Conservation (phyloP, 2,113 vertebrate genomes). For the Erythrolamprus reginae region DNA sequence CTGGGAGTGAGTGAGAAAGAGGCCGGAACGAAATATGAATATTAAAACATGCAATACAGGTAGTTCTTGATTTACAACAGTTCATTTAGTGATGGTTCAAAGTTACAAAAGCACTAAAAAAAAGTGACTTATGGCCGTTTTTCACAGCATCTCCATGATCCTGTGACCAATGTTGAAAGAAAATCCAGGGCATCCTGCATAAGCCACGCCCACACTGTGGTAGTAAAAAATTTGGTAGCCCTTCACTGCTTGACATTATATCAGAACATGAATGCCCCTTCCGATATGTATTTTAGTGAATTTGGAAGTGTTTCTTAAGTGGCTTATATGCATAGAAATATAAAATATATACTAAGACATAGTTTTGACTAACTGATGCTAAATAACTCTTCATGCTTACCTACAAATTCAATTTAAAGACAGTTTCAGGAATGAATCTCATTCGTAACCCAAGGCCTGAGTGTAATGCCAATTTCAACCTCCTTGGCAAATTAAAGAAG, state of each 20-base stretch:
- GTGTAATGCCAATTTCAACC: neutral
- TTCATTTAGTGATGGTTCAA: neutral
- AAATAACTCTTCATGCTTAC: neutral
- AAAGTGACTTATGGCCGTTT: neutral
- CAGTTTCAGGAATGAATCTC: neutral
- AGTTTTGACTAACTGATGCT: neutral
- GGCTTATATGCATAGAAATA: neutral
- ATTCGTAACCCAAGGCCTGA: neutral
- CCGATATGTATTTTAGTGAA: neutral
- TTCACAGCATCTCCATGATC: neutral
- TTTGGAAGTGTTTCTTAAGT: neutral
- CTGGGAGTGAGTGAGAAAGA: neutral
- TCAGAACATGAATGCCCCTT: no score
- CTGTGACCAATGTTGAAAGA: no score
- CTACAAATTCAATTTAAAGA: neutral
- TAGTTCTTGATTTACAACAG: neutral
- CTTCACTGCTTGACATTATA: no score
- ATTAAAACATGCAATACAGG: neutral
- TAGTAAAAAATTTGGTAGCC: no score
- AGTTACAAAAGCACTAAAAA: neutral
- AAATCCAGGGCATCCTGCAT: no score
- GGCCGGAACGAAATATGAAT: neutral
- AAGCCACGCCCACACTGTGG: no score
- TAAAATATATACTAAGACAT: neutral
- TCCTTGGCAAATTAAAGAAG: neutral